phyloP scores from a whole-genome alignment of 2,113 vertebrate genomes.

The Chlorocebus sabaeus region DNA sequence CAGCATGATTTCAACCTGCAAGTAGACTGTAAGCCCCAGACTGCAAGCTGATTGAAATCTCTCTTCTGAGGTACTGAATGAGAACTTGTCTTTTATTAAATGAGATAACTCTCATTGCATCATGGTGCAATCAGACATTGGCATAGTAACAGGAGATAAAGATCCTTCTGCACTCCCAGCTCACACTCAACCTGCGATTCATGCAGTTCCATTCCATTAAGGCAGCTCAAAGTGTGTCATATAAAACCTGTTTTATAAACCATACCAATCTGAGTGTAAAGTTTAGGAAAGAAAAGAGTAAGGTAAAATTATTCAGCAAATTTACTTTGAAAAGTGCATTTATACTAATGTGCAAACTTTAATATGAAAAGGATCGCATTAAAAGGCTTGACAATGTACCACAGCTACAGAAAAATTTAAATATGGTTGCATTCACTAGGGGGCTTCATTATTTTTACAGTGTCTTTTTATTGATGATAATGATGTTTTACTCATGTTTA shows the following conservation, averaged over 20 bases:
- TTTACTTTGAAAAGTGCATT: slow-evolving; percentile 9
- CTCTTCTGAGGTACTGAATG: slow-evolving; percentile 55
- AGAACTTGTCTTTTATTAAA: slow-evolving; percentile 74
- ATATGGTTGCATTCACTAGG: background rate
- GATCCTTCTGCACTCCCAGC: slow-evolving; percentile 64
- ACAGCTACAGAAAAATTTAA: background rate
- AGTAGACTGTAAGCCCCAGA: background rate
- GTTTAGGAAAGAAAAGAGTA: background rate
- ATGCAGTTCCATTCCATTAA: slow-evolving; percentile 60
- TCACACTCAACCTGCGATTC: slow-evolving; percentile 69
- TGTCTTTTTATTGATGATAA: background rate
- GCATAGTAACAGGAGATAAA: slow-evolving; percentile 82
- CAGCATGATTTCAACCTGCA: slow-evolving; percentile 67
- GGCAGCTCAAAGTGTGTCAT: slow-evolving; percentile 57
- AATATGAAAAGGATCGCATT: background rate
- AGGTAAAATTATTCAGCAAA: background rate
- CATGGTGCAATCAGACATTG: slow-evolving; percentile 66
- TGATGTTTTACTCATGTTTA: background rate
- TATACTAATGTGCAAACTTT: background rate
- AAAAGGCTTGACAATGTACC: background rate
- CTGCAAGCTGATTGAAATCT: slow-evolving; percentile 59
- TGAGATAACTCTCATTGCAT: slow-evolving; percentile 62
- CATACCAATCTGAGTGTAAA: background rate
- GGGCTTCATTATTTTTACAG: background rate
- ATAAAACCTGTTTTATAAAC: slow-evolving; percentile 9